Base-by-base conservation (phyloP, 2,797 vertebrate species). In the Chaetodon trifasciatus region DNA sequence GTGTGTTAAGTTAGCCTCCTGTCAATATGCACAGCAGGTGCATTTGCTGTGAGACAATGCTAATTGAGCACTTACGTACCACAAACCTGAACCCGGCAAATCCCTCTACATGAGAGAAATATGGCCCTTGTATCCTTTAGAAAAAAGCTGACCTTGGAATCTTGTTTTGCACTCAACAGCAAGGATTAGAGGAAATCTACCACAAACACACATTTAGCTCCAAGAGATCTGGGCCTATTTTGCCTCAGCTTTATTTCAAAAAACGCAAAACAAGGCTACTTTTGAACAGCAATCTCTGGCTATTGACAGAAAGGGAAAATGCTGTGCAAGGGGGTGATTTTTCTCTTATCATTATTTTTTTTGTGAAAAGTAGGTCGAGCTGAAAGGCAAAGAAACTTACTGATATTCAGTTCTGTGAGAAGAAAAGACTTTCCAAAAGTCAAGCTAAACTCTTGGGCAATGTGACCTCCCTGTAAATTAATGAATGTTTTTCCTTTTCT, bases 181-280 rank as follows among this genome's bases (percentile, higher is more conserved):
- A 70, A 84, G 90, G 94, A 95, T 95, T 95, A 95, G 76, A 90
- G 87, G 80, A 93, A 95, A 95, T 95, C 94, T 94, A 92, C 73
- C 84, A 86, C 86, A 92, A 93, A 92, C 93, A 94, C 91, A 94
- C 90, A 76, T 93, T 93, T 92, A 57, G 91, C 93, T 95, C 78
- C n/a, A 53, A 94, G 91, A 94, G 91, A 93, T 92, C 81, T 63
- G 71, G 47, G 86, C 44, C 58, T 88, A 70, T 92, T 92, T 93
- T 84, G 72, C 86, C 78, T 80, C 72, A 50, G 84, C 82, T 87
- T 90, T 83, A 83, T 87, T 89, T 70, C 2, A 67, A 74, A 82
- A 82, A 83, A 88, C 0, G 55, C 65, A 88, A 92, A 92, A 82
- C 81, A 83, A 88, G 81, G 81, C 78, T 64, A 86, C 68, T 86